Evolutionary conservation across 2,888 invertebrate species (phyloP).

Genomic region (Diarsia mendica): DNA sequence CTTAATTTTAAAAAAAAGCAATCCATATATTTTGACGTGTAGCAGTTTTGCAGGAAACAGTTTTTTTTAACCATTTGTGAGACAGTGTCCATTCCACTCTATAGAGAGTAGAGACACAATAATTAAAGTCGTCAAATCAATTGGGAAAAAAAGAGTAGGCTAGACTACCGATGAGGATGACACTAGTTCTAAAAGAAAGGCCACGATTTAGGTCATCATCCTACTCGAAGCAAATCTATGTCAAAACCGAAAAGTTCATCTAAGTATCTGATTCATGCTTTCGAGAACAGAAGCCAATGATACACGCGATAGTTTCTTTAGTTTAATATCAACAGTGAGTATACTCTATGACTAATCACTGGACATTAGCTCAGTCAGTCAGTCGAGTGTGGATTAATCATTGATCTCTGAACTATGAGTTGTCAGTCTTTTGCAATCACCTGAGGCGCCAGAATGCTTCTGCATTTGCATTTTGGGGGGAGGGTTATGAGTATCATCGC

Average conservation of each 20-base stretch:
- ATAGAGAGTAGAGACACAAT: not conserved
- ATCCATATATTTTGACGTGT: too few species aligned
- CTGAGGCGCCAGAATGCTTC: not conserved
- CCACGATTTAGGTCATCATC: slow-evolving; percentile 21
- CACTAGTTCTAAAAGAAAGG: not conserved
- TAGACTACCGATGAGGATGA: not conserved
- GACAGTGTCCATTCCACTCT: too few species aligned
- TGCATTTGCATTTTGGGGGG: not conserved
- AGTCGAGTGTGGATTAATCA: slow-evolving; percentile 29
- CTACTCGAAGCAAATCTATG: slow-evolving; percentile 7
- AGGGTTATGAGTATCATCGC: too few species aligned
- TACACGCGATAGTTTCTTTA: slow-evolving; percentile 31
- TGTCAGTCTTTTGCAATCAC: slow-evolving; percentile 26
- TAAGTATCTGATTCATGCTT: slow-evolving; percentile 41
- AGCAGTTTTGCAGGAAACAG: too few species aligned
- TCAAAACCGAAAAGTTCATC: slow-evolving; percentile 8
- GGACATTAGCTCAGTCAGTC: slow-evolving; percentile 10
- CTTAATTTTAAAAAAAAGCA: too few species aligned
- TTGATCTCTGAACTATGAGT: slow-evolving; percentile 28
- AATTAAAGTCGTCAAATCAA: not conserved
- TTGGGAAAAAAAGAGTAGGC: not conserved
- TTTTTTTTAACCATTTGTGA: too few species aligned
- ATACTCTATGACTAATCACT: slow-evolving; percentile 39
- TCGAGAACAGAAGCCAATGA: slow-evolving; percentile 1
- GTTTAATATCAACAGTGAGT: slow-evolving; percentile 12